These are phyloP conservation scores for Aporophyla nigra DNA, from an alignment of 2,888 invertebrate species.

Conservation along the genomic window DNA sequence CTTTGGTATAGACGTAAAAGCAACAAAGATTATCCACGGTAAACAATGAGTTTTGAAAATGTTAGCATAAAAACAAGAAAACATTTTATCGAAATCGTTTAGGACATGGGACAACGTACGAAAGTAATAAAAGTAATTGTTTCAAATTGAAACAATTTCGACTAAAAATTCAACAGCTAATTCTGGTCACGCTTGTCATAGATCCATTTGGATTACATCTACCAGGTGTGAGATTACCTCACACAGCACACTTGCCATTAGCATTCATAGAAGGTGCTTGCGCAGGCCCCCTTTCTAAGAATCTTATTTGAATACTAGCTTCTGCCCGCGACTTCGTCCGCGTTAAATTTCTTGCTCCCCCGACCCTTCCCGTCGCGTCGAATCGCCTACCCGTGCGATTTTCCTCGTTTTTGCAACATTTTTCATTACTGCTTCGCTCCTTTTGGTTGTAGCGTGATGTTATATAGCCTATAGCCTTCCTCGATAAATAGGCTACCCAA, in stretches of 20 bases:
- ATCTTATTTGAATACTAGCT: slow-evolving; percentile 28
- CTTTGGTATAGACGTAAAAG: slow-evolving; percentile 50
- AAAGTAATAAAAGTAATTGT: not conserved
- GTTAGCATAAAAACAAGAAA: not conserved
- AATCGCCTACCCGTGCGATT: no score
- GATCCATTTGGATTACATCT: slow-evolving; percentile 16
- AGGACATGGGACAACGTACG: not conserved
- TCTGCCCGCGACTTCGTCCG: no score
- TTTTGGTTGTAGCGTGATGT: no score
- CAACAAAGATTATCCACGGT: slow-evolving; percentile 20
- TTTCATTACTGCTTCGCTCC: no score
- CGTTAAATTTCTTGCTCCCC: no score
- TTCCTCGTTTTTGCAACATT: no score
- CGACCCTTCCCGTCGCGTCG: no score
- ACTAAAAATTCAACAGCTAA: not conserved
- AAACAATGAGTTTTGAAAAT: slow-evolving; percentile 22
- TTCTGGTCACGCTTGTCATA: slow-evolving; percentile 23
- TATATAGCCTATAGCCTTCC: no score
- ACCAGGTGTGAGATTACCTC: slow-evolving; percentile 41
- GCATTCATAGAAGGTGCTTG: slow-evolving; percentile 28
- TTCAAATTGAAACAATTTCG: not conserved
- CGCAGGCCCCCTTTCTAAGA: slow-evolving; percentile 27
- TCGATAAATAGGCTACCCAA: no score
- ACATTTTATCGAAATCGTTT: not conserved
- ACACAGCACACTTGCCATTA: slow-evolving; percentile 26